Evolutionary conservation across 37 sponge, comb jelly and placozoan genomes (phyloP), one percentile per base, ranked within the genome.

Genomic region (Ianthella basta): DNA sequence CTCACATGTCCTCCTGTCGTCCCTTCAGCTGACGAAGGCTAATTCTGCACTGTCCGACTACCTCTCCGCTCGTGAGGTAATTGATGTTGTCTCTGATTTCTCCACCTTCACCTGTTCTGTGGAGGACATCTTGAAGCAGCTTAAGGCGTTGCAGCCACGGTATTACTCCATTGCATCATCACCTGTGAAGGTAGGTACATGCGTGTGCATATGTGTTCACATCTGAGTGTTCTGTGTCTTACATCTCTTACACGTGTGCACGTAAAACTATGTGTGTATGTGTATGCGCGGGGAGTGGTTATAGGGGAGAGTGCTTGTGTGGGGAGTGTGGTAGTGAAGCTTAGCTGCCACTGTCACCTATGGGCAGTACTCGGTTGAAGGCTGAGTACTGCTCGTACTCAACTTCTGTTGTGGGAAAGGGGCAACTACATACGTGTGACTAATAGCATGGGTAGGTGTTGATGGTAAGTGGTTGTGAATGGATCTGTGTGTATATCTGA

Each of bases 101-200:
- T 73, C 90, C 61, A 86, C 90, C 1, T 75, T 55, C 69, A 15
- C 41, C 4, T 81, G 73, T 18, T 37, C 86, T 16, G 61, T 60
- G 13, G 56, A 73, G 14, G 78, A 60, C 19, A 69, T 89, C 23
- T 50, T 89, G 24, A 82, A 79, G 53, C 86, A 82, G 40, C 65
- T 89, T 16, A 82, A 59, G 55, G 59, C 75, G 0, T 78, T 89
- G 0, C 90, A 86, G 78, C 90, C 90, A 23, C 72, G 90, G 19
- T 89, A 89, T 55, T 89, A 89, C 77, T 89, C 90, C 53, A 89
- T 89, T 77, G 82, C 90, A 18, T 89, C 90, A 0, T 91, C 88
- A 15, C 88, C 86, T 16, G 0, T 25, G 21, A 80, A 82, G 82
- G 90, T 89, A 20, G 20, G 77, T 40, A 35, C 35, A 30, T 69